These are phyloP conservation scores for Tor tambroides DNA, from an alignment of 2,113 vertebrate genomes.

Conservation along the genomic window DNA sequence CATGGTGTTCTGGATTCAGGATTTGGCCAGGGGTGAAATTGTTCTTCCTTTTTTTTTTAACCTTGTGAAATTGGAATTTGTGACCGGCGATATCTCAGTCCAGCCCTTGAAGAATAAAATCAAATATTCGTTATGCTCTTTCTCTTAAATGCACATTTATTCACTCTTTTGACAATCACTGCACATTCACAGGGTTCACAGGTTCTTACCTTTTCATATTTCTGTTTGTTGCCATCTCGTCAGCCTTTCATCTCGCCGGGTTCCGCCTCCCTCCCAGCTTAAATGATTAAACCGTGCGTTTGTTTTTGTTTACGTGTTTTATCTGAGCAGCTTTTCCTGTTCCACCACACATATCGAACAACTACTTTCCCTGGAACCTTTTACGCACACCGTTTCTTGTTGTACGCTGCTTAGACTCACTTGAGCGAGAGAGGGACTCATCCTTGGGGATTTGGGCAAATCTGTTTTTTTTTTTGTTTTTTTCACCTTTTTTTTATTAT, in stretches of 20 bases:
- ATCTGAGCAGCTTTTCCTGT: slow-evolving; percentile 32
- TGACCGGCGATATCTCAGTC: background rate
- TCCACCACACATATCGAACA: slow-evolving; percentile 23
- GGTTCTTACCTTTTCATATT: slow-evolving; percentile 11
- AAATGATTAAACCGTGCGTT: slow-evolving; percentile 34
- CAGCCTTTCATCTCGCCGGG: background rate
- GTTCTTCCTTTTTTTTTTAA: background rate
- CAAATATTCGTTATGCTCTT: background rate
- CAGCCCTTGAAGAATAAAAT: background rate
- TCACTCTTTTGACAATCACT: slow-evolving; percentile 5
- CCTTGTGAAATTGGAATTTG: slow-evolving; percentile 24
- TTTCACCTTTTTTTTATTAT: background rate
- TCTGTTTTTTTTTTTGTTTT: slow-evolving; percentile 45
- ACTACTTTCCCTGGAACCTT: slow-evolving; percentile 14
- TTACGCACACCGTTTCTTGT: background rate
- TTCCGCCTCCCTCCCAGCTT: slow-evolving; percentile 31
- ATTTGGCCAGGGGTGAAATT: slow-evolving; percentile 19
- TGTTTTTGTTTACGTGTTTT: slow-evolving; percentile 48
- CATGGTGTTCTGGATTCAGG: slow-evolving; percentile 4
- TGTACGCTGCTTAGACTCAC: background rate
- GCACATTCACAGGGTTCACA: background rate
- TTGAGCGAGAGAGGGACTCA: slow-evolving; percentile 29
- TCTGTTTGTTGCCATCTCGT: slow-evolving; percentile 26
- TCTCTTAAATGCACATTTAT: background rate
- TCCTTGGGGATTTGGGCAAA: slow-evolving; percentile 49